Evolutionary conservation across 2,113 vertebrate species (phyloP).

Genomic region (Pongo pygmaeus): DNA sequence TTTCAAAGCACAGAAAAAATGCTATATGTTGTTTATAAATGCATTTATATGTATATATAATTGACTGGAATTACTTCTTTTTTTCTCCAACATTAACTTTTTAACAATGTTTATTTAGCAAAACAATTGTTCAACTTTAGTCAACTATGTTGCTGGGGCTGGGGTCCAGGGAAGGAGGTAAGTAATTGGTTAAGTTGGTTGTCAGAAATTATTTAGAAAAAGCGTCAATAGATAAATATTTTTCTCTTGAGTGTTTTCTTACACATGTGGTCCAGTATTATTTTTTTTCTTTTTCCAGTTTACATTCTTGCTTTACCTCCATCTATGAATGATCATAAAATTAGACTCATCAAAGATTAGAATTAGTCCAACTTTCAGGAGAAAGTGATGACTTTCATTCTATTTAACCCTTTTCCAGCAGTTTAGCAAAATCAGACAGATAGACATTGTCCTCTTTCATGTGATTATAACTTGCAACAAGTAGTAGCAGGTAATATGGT

Average conservation of each 20-base stretch:
- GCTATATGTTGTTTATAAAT: neutral
- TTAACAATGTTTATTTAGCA: neutral
- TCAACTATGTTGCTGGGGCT: neutral
- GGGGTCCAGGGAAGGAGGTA: neutral
- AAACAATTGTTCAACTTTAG: neutral
- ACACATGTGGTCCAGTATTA: neutral
- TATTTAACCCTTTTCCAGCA: neutral
- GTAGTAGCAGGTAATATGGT: neutral
- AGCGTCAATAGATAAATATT: neutral
- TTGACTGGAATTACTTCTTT: neutral
- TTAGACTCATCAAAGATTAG: neutral
- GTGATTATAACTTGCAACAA: neutral
- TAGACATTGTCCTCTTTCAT: neutral
- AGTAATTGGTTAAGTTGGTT: neutral
- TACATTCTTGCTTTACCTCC: neutral
- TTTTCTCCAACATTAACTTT: neutral
- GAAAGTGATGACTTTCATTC: neutral
- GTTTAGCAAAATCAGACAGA: conserved; percentile 6
- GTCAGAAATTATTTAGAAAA: neutral
- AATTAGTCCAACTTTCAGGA: neutral
- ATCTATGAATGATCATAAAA: neutral
- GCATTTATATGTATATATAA: neutral
- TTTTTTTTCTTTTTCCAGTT: neutral
- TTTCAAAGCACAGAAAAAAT: neutral
- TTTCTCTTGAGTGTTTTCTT: conserved; percentile 18